Evolutionary conservation across 2,888 invertebrate species (phyloP), one percentile per base, ranked within the genome.

Genomic region (Eudiplozoon nipponicum): DNA sequence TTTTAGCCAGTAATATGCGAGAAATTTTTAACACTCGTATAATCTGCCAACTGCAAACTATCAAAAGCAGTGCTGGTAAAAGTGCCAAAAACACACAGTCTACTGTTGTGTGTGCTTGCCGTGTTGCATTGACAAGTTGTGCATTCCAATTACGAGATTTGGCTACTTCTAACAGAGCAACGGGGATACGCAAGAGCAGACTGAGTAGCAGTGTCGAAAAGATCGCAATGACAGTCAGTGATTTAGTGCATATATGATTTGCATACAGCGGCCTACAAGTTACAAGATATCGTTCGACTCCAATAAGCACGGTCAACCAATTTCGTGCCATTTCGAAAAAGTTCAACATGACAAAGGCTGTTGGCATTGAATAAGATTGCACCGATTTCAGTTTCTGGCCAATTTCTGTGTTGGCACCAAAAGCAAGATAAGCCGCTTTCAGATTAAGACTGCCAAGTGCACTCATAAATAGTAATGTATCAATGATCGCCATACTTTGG

Each of bases 271-370:
- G 40, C 15, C 20, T 36, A 19, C 40, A 40, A 17, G 40, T 40
- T 7, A 40, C 40, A 11, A 40, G 18, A 21, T 40, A 40, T 13
- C 40, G 19, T 22, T 40, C 40, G 38, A 40, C 38, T 13, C 40
- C 40, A 3, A 40, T 31, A 13, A 40, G 20, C 20, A 40, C 40
- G 7, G 31, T 31, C 4, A 40, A 11, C 22, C 38, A 38, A 37
- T 40, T 40, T 4, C 40, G 21, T 3, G 38, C 37, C 37, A 40
- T 39, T 40, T 40, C 40, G 19, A 21, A 40, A 19, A 34, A 18
- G 17, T 40, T 40, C 4, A 39, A 21, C 18, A 40, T 31, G 18
- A 38, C 22, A 15, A 31, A 7, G 5, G 17, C 9, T 31, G 17
- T 7, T 4, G 17, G 13, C 5, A 5, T 13, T 4, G 31, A 4